Evolutionary conservation across 1,140 invertebrate species (phyloP).

Genomic region (Neuroterus valhalla): DNA sequence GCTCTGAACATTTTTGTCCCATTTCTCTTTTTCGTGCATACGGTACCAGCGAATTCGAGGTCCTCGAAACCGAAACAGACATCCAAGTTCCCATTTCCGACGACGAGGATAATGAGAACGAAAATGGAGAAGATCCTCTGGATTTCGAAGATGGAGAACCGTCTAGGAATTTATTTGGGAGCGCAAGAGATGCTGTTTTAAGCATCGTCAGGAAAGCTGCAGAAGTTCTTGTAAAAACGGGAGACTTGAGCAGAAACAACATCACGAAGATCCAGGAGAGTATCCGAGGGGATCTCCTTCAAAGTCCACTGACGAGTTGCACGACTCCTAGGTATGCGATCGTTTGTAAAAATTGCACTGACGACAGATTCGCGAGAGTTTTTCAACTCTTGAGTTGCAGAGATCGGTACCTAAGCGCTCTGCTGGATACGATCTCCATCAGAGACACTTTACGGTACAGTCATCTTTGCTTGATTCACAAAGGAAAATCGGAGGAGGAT

Average conservation of each 20-base stretch:
- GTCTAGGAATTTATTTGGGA: conserved; percentile 85
- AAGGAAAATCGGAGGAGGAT: neutral
- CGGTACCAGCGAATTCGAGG: conserved; percentile 93
- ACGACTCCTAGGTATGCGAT: conserved; percentile 81
- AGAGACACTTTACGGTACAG: conserved; percentile 76
- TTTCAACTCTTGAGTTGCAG: conserved; percentile 82
- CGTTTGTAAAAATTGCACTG: conserved; percentile 82
- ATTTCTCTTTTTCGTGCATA: conserved; percentile 93
- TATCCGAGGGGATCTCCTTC: conserved; percentile 47
- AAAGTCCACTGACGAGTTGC: conserved; percentile 68
- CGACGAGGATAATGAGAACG: conserved; percentile 80
- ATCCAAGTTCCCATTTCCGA: conserved; percentile 64
- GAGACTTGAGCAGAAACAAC: conserved; percentile 75
- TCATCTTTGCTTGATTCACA: conserved; percentile 37
- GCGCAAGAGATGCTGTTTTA: conserved; percentile 88
- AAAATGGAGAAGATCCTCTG: conserved; percentile 75
- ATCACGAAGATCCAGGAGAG: conserved; percentile 73
- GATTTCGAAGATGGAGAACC: conserved; percentile 67
- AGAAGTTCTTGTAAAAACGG: conserved; percentile 84
- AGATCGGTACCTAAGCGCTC: conserved; percentile 74
- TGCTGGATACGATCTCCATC: conserved; percentile 77
- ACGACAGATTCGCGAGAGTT: conserved; percentile 79
- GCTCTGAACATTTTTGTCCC: conserved; percentile 97
- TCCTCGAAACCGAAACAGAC: conserved; percentile 85
- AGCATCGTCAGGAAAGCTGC: conserved; percentile 93